Percentiles rank a stretch among this genome's conserved stretches.
These are phyloP conservation scores for Elephas maximus DNA, from an alignment of 2,113 vertebrate species.

Conservation along the genomic window DNA sequence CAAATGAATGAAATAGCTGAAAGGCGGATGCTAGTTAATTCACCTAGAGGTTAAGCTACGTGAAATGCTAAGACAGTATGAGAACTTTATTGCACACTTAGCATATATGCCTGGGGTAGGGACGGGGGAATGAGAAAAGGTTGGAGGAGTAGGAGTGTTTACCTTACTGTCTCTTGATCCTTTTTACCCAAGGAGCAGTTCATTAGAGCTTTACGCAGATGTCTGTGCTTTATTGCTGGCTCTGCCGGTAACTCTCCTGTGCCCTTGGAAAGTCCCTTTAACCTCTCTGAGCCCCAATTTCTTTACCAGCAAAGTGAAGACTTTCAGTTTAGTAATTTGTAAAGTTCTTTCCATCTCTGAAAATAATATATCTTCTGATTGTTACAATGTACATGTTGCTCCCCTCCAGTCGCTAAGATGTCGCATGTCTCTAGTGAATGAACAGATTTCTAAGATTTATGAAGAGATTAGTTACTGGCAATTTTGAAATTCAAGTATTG, in stretches of 20 bases:
- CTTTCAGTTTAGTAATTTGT: neutral
- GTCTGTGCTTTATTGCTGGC: neutral
- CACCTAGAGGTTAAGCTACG: neutral
- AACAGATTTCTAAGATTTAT: neutral
- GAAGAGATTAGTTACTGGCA: neutral
- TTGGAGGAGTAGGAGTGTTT: neutral
- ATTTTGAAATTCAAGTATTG: neutral
- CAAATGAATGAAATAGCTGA: slow-evolving; percentile 10
- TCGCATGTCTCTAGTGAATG: neutral
- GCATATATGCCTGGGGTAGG: neutral
- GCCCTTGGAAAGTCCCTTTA: neutral
- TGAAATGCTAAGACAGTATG: neutral
- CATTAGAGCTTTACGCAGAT: neutral
- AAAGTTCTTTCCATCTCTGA: slow-evolving; percentile 44
- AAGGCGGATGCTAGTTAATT: neutral
- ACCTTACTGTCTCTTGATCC: neutral
- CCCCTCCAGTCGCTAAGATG: neutral
- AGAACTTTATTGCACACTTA: neutral
- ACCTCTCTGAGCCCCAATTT: neutral
- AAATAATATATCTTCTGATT: neutral
- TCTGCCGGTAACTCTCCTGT: neutral
- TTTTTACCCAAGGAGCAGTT: neutral
- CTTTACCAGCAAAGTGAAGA: slow-evolving; percentile 5
- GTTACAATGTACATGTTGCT: neutral
- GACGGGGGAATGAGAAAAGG: neutral